These are phyloP conservation scores for Urocyon cinereoargenteus DNA, from an alignment of 2,797 vertebrate species.

Conservation along the genomic window DNA sequence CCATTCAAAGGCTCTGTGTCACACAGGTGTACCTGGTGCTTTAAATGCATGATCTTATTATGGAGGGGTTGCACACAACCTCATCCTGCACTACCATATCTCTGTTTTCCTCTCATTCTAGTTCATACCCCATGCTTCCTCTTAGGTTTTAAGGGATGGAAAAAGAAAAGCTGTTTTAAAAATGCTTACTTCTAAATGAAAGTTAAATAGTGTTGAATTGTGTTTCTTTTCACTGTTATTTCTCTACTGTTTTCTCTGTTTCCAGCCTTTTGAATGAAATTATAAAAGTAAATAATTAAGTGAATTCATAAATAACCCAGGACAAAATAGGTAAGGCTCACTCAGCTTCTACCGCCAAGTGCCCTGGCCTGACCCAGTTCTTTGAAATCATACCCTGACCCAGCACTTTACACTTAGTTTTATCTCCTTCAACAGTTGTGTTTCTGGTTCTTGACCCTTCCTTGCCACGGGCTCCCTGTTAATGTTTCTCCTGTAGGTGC, in stretches of 20 bases:
- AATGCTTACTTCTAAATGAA: neutral
- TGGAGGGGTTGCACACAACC: neutral
- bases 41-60: neutral
- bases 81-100: neutral
- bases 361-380: conserved; percentile 23
- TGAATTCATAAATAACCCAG: neutral
- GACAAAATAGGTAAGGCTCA: neutral
- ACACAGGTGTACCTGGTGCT: neutral
- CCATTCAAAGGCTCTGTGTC: neutral
- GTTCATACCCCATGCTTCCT: neutral
- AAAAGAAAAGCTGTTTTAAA: conserved; percentile 20
- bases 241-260: neutral
- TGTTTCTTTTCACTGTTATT: conserved; percentile 21
- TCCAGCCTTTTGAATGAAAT: neutral
- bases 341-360: neutral
- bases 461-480: neutral
- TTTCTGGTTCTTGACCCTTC: conserved; percentile 50
- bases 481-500: conserved; percentile 35
- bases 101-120: neutral
- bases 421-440: conserved; percentile 38
- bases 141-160: neutral
- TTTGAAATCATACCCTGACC: conserved; percentile 43
- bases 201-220: conserved; percentile 13
- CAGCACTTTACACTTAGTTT: neutral
- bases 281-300: neutral